phyloP scores from a whole-genome alignment of 2,797 vertebrate genomes.

The Sebastes steindachneri region DNA sequence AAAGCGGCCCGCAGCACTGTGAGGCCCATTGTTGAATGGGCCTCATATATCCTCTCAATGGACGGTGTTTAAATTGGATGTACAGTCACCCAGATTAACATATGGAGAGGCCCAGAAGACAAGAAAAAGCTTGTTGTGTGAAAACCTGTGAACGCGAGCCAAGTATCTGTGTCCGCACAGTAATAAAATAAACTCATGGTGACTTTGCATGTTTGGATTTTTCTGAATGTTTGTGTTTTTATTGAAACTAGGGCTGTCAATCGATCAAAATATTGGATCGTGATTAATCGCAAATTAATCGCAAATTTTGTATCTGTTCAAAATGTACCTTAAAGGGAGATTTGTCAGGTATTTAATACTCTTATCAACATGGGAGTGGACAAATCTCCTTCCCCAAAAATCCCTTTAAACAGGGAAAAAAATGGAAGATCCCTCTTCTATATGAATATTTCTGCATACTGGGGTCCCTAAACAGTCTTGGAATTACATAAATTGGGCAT shows the following conservation, averaged over 20 bases:
- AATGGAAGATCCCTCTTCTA: too few relatives aligned
- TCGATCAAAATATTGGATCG: too few relatives aligned
- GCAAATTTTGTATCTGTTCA: too few relatives aligned
- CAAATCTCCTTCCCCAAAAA: too few relatives aligned
- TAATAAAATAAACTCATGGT: not conserved
- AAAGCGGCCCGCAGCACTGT: slow-evolving; percentile 84
- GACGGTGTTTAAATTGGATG: slow-evolving; percentile 57
- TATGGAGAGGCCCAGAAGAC: not conserved
- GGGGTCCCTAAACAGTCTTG: too few relatives aligned
- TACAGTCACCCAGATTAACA: slow-evolving; percentile 36
- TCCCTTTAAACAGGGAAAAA: too few relatives aligned
- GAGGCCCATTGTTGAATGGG: slow-evolving; percentile 74
- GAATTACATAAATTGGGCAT: too few relatives aligned
- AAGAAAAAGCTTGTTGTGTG: slow-evolving; percentile 1
- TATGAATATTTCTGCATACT: too few relatives aligned
- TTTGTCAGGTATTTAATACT: too few relatives aligned
- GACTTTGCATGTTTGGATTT: slow-evolving; percentile 15
- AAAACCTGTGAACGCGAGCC: slow-evolving; percentile 8
- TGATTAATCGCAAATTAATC: too few relatives aligned
- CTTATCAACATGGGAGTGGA: too few relatives aligned
- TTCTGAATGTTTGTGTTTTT: not conserved
- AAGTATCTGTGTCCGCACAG: not conserved
- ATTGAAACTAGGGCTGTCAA: not conserved
- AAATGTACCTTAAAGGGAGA: too few relatives aligned
- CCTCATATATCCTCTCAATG: slow-evolving; percentile 65